Base-by-base conservation (phyloP, 1,140 invertebrate genomes). In the Frieseomelitta varia region DNA sequence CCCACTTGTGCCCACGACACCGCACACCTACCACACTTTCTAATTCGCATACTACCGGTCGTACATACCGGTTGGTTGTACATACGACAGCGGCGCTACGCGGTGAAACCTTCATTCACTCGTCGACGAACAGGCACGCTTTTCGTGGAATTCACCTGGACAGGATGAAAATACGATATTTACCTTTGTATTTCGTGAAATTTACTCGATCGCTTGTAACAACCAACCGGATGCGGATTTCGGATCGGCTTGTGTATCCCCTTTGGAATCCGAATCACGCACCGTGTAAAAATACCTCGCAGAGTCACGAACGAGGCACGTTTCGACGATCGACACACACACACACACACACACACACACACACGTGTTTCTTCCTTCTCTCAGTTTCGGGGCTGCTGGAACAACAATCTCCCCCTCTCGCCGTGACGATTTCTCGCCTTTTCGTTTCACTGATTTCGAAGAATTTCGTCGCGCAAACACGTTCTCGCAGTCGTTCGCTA, bases 11-110 rank as follows among this genome's bases (percentile, higher is more conserved):
- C 30, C 61, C 87, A 85, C 82, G 71, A 61, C 85, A 90, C 85
- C 56, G 39, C 39, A 47, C 39, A 58, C 58, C 24, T 67, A 72
- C 63, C 77, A 67, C 87, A 91, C 90, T 91, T 89, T 91, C 87
- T 87, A 86, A 88, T 78, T 79, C 84, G 77, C 75, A 24, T 53
- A 80, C 30, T 76, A 83, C 77, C 65, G 63, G 74, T 47, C 8
- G 39, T 47, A 47, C 39, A 72, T 76, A 58, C 79, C 79, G 68
- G 79, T 30, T 53, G 68, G 79, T 30, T 53, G 30, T 27, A 53
- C 71, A 68, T 19, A 74, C 30, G 30, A 68, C 30, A 55, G 61
- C 80, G 71, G 39, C 51, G 8, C 27, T 30, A 39, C 67, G 63
- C 14, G 19, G 51, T 30, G 27, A 39, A 68, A 71, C 73, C 73